phyloP scores from a whole-genome alignment of 2,113 vertebrate genomes.

The Tragulus kanchil region DNA sequence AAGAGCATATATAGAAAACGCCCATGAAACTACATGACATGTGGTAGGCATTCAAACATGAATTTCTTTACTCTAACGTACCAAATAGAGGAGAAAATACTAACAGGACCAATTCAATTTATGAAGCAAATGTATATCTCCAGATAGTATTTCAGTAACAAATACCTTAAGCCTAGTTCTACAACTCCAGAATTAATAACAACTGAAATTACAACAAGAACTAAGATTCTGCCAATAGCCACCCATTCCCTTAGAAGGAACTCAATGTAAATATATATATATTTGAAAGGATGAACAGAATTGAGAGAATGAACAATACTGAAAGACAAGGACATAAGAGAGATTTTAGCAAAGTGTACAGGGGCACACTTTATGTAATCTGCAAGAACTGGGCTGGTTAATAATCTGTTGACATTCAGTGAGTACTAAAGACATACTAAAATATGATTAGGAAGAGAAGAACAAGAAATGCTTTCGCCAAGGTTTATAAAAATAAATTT shows the following conservation, averaged over 20 bases:
- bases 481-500: constrained; percentile 74
- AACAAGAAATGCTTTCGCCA: constrained; percentile 48
- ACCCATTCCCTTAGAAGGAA: constrained; percentile 6
- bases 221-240: neutral
- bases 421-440: constrained; percentile 27
- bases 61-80: neutral
- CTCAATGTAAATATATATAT: neutral
- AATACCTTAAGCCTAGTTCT: constrained; percentile 24
- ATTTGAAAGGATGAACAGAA: no score
- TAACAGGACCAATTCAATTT: neutral
- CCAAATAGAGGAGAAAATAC: neutral
- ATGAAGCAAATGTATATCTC: neutral
- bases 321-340: constrained; percentile 15
- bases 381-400: neutral
- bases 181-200: constrained; percentile 55
- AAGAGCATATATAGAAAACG: neutral
- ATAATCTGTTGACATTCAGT: constrained; percentile 55
- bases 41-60: neutral
- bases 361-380: neutral
- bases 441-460: constrained; percentile 45
- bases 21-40: neutral
- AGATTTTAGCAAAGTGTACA: constrained; percentile 19
- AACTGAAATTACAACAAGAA: constrained; percentile 57
- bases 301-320: neutral
- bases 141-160: constrained; percentile 49